Percentiles rank a stretch among this genome's conserved stretches.
Conservation (phyloP, 2,888 invertebrate species). For the Ypsolopha scabrella region DNA sequence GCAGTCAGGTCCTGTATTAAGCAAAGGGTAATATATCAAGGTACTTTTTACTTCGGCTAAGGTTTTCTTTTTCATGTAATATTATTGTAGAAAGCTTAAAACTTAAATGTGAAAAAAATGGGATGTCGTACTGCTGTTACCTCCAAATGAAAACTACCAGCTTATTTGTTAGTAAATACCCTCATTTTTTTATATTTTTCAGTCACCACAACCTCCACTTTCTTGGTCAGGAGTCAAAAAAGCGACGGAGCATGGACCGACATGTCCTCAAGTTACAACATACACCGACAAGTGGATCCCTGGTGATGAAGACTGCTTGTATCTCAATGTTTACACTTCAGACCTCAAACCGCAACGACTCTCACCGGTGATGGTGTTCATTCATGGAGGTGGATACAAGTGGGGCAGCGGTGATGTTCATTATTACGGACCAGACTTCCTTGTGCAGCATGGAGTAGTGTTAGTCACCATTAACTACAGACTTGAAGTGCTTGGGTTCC, state of each 20-base stretch:
- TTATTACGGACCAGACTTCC: slow-evolving; percentile 63
- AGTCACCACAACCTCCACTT: slow-evolving; percentile 13
- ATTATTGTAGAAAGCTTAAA: no score
- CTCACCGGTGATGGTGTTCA: slow-evolving; percentile 14
- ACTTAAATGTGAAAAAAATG: background rate
- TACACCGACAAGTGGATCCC: slow-evolving; percentile 5
- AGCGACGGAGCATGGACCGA: slow-evolving; percentile 12
- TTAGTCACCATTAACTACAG: slow-evolving; percentile 70
- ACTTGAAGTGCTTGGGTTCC: slow-evolving; percentile 62
- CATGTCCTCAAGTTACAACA: slow-evolving; percentile 14
- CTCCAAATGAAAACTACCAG: background rate
- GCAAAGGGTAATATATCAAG: no score
- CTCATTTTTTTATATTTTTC: background rate
- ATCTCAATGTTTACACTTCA: slow-evolving; percentile 16
- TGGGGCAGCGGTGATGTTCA: slow-evolving; percentile 54
- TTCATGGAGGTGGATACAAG: slow-evolving; percentile 48
- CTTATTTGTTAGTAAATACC: background rate
- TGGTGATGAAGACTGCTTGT: slow-evolving; percentile 20
- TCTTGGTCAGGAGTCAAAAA: slow-evolving; percentile 11
- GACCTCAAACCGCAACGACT: slow-evolving; percentile 5
- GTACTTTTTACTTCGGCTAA: no score
- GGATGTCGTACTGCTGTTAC: background rate
- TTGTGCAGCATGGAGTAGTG: slow-evolving; percentile 61
- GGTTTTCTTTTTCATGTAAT: no score
- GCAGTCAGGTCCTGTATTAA: no score